A percentile compares a stretch with the other conserved stretches of the same genome.
Evolutionary conservation across 2,888 invertebrate genomes (phyloP).

Genomic region (Lordiphosa fenestrarum): DNA sequence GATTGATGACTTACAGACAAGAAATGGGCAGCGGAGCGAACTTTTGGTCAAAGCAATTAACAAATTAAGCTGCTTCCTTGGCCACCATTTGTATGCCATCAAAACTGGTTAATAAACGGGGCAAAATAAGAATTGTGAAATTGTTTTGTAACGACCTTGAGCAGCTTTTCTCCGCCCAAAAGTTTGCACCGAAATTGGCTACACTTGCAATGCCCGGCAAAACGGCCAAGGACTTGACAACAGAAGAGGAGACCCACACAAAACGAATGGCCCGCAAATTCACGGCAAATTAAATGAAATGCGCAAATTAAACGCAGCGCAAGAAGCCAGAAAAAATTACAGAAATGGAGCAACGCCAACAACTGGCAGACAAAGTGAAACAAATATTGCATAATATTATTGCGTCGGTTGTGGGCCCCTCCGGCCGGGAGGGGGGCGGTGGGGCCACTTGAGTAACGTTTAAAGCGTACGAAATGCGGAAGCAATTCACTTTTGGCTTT

Average conservation of each 20-base stretch:
- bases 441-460: constrained; percentile 29
- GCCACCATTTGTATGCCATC: too few relatives aligned
- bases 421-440: constrained; percentile 1
- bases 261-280: constrained; percentile 31
- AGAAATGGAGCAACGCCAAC: constrained; percentile 23
- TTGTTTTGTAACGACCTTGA: neutral
- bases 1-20: constrained; percentile 11
- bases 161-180: neutral
- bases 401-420: constrained; percentile 59
- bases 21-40: constrained; percentile 3
- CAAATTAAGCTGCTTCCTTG: constrained; percentile 2
- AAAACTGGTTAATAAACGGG: too few relatives aligned
- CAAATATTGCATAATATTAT: constrained; percentile 72
- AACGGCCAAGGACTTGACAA: neutral
- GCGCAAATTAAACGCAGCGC: constrained; percentile 19
- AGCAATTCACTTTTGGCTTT: constrained; percentile 54
- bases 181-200: neutral
- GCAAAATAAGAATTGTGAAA: too few relatives aligned
- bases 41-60: constrained; percentile 9
- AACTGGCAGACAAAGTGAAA: constrained; percentile 69
- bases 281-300: constrained; percentile 51
- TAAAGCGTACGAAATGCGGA: constrained; percentile 46
- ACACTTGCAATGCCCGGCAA: neutral
- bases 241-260: constrained; percentile 5
- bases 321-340: too few relatives aligned